Conservation (phyloP, 2,113 vertebrate genomes). For the Numida meleagris region DNA sequence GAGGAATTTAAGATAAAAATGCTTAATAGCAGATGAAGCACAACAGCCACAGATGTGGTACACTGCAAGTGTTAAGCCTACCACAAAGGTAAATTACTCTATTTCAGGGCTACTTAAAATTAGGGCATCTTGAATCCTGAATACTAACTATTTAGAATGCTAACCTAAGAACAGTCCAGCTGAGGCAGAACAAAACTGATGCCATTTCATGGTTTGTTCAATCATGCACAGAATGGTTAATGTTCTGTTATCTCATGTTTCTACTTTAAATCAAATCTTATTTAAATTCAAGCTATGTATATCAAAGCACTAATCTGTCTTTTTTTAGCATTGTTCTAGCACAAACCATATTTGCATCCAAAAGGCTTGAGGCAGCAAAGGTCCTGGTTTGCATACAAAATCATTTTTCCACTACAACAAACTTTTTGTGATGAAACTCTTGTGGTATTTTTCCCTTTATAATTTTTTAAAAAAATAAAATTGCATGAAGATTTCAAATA, state of each 20-base stretch:
- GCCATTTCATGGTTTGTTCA: not conserved
- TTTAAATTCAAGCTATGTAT: not conserved
- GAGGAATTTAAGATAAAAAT: not conserved
- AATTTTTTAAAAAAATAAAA: slow-evolving; percentile 10
- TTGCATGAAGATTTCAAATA: not conserved
- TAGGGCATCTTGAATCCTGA: not conserved
- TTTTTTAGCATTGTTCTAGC: not conserved
- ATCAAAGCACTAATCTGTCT: not conserved
- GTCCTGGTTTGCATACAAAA: not conserved
- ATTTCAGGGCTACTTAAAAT: not conserved
- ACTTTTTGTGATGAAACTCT: not conserved
- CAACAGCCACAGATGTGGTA: not conserved
- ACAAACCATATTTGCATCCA: not conserved
- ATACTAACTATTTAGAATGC: not conserved
- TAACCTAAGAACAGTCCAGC: not conserved
- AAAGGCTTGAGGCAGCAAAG: slow-evolving; percentile 11
- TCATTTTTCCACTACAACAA: not conserved
- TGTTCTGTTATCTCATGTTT: not conserved
- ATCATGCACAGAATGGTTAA: not conserved
- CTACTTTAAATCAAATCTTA: slow-evolving; percentile 9
- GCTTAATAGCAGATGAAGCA: not conserved
- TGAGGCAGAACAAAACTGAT: not conserved
- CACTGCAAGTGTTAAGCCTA: not conserved
- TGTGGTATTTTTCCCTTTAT: not conserved
- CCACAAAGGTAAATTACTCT: not conserved